A percentile compares a stretch with the other conserved stretches of the same genome.
These are phyloP conservation scores for Hololepta plana DNA, from an alignment of 2,888 invertebrate species.

Conservation along the genomic window DNA sequence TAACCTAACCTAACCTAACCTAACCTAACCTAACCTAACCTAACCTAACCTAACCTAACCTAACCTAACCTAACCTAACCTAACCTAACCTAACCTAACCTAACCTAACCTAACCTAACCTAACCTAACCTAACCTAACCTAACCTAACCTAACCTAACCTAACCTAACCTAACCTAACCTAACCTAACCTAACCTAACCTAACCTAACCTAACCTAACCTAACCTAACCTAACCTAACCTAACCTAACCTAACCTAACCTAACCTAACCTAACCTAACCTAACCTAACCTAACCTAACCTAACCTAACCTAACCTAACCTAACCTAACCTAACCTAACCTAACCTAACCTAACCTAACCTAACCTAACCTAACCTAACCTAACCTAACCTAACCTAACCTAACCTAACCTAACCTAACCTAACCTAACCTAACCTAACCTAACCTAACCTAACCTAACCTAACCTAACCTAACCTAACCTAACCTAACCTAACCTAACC, in stretches of 20 bases:
- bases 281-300: constrained; percentile 11
- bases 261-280: constrained; percentile 8
- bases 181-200: constrained; percentile 7
- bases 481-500: constrained; percentile 8
- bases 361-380: constrained; percentile 10
- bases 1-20: no score
- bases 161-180: constrained; percentile 9
- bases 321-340: constrained; percentile 13
- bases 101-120: no score
- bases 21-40: no score
- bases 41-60: no score
- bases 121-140: constrained; percentile 8
- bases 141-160: constrained; percentile 9
- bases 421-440: constrained; percentile 5
- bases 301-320: constrained; percentile 12
- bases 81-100: no score
- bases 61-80: no score
- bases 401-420: constrained; percentile 5
- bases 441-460: constrained; percentile 7
- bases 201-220: constrained; percentile 7
- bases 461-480: constrained; percentile 7
- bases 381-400: constrained; percentile 8
- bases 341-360: constrained; percentile 12
- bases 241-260: constrained; percentile 8
- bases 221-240: constrained; percentile 7